These are phyloP conservation scores for Poecilia gillii DNA, from an alignment of 2,797 vertebrate genomes.

Conservation along the genomic window DNA sequence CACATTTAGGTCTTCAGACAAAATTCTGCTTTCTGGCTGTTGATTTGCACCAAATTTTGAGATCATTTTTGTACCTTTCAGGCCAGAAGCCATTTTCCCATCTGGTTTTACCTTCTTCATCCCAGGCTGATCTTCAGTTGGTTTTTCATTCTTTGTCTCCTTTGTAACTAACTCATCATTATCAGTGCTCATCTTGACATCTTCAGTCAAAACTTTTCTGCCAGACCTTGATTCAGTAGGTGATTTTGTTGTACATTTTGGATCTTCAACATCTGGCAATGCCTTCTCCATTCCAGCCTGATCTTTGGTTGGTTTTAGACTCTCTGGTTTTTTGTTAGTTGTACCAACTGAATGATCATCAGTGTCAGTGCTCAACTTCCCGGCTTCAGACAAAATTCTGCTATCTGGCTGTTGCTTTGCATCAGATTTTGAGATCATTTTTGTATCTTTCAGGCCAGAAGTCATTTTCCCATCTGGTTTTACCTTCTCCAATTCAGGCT, in stretches of 20 bases:
- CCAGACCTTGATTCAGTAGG: slow-evolving; percentile 12
- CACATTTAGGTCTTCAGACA: slow-evolving; percentile 1
- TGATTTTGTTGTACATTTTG: slow-evolving; percentile 2
- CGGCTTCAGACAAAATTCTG: neutral
- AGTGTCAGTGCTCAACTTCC: neutral
- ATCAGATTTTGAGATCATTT: neutral
- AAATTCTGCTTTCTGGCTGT: slow-evolving; percentile 5
- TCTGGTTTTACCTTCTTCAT: slow-evolving; percentile 6
- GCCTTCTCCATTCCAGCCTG: slow-evolving; percentile 28
- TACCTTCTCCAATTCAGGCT: slow-evolving; percentile 26
- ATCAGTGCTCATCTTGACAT: neutral
- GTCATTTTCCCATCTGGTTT: neutral
- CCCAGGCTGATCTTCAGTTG: slow-evolving; percentile 18
- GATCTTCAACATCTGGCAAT: neutral
- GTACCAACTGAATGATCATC: neutral
- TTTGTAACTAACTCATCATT: slow-evolving; percentile 17
- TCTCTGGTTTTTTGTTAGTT: slow-evolving; percentile 54
- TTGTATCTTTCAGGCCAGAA: slow-evolving; percentile 21
- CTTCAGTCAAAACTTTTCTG: neutral
- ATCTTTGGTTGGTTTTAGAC: slow-evolving; percentile 23
- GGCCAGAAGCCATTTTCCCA: slow-evolving; percentile 24
- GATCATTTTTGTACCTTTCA: slow-evolving; percentile 1
- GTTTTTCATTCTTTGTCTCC: slow-evolving; percentile 43
- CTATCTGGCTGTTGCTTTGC: slow-evolving; percentile 12
- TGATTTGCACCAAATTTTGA: slow-evolving; percentile 11